Evolutionary conservation across 2,888 invertebrate species (phyloP).

Genomic region (Synergus laeviventris): DNA sequence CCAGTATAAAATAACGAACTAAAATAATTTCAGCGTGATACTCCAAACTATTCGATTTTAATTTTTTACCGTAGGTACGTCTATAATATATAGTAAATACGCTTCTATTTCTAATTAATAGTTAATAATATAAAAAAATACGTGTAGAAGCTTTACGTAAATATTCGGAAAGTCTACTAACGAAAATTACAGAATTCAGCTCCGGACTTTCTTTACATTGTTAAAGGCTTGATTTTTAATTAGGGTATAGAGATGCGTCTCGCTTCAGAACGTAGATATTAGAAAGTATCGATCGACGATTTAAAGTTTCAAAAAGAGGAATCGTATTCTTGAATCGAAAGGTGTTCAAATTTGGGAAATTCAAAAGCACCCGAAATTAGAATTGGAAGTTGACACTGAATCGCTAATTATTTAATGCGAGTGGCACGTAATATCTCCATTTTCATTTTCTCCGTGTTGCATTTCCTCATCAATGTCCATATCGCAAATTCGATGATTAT

Average conservation of each 20-base stretch:
- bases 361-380: not conserved
- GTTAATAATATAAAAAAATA: conserved; percentile 10
- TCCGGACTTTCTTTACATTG: not conserved
- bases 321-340: not conserved
- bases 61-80: not conserved
- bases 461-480: conserved; percentile 72
- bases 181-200: not conserved
- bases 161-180: not conserved
- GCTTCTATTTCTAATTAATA: not conserved
- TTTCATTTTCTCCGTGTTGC: conserved; percentile 69
- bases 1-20: not conserved
- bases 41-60: not conserved
- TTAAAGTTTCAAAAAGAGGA: not conserved
- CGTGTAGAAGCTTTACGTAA: not conserved
- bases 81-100: not conserved
- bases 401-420: conserved; percentile 61
- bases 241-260: not conserved
- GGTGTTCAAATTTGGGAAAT: not conserved
- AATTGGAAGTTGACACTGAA: not conserved
- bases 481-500: conserved; percentile 68
- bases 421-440: conserved; percentile 66
- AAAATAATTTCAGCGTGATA: conserved; percentile 5
- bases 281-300: conserved; percentile 23
- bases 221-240: conserved; percentile 9
- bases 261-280: not conserved